Conservation (phyloP, 2,797 vertebrate species). For the Rhinichthys osculus region DNA sequence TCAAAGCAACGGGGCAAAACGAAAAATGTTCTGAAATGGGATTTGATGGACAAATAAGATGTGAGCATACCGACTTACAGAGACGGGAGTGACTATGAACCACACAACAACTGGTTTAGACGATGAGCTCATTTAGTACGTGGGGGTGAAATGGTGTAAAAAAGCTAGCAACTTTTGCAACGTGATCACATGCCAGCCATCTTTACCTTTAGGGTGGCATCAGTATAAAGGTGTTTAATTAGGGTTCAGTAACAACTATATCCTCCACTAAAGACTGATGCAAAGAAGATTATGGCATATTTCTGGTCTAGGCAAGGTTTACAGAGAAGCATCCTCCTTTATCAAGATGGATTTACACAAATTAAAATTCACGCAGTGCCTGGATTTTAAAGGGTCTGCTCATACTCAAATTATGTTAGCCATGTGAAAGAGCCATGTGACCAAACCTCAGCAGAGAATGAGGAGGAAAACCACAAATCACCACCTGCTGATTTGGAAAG, state of each 20-base stretch:
- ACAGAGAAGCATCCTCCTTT: slow-evolving; percentile 6
- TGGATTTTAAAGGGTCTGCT: neutral
- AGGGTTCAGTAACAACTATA: neutral
- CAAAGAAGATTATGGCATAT: neutral
- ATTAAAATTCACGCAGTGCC: neutral
- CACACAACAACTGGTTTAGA: slow-evolving; percentile 30
- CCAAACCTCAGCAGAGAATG: neutral
- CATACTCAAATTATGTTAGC: neutral
- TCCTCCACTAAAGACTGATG: neutral
- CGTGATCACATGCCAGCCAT: slow-evolving; percentile 10
- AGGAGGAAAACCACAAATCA: neutral
- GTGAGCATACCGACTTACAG: slow-evolving; percentile 2
- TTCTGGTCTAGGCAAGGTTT: neutral
- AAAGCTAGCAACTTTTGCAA: neutral
- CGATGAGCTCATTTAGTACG: slow-evolving; percentile 5
- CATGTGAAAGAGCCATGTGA: neutral
- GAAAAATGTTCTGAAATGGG: slow-evolving; percentile 25
- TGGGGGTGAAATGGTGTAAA: slow-evolving; percentile 52
- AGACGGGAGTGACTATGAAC: neutral
- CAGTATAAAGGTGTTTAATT: neutral
- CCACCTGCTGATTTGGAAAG: neutral
- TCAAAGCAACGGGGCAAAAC: slow-evolving; percentile 45
- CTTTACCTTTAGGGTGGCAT: slow-evolving; percentile 17
- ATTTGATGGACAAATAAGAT: slow-evolving; percentile 26
- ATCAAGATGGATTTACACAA: neutral